These are phyloP conservation scores for Parauchenoglanis punctatus DNA, from an alignment of 2,797 vertebrate species.

Conservation along the genomic window DNA sequence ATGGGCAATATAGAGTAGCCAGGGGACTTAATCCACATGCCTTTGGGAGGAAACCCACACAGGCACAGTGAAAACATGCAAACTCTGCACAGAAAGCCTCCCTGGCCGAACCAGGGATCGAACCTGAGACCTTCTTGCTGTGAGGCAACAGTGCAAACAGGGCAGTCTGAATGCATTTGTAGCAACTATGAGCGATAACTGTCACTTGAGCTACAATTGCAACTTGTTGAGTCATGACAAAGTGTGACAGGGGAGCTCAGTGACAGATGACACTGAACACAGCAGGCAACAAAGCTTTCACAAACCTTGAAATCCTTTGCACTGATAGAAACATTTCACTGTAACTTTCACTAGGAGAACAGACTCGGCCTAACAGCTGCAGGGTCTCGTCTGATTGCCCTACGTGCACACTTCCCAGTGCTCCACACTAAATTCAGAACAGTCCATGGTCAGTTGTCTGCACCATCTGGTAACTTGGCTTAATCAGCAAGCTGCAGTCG, in stretches of 20 bases:
- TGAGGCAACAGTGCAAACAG: background rate
- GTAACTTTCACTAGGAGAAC: background rate
- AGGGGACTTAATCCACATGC: too few relatives aligned
- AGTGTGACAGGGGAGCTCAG: background rate
- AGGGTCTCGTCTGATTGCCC: conserved; percentile 26
- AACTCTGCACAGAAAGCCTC: too few relatives aligned
- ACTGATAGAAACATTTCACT: background rate
- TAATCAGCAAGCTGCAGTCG: conserved; percentile 50
- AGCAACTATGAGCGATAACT: background rate
- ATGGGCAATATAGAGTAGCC: too few relatives aligned
- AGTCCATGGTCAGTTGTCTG: conserved; percentile 43
- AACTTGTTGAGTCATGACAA: background rate
- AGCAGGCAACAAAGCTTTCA: background rate
- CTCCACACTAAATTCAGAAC: conserved; percentile 36
- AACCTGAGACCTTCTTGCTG: too few relatives aligned
- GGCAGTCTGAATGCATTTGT: background rate
- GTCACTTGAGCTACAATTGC: background rate
- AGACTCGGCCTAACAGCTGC: conserved; percentile 49
- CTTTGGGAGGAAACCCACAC: too few relatives aligned
- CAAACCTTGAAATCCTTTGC: background rate
- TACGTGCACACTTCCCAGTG: conserved; percentile 6
- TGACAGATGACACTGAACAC: background rate
- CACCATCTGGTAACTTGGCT: conserved; percentile 51
- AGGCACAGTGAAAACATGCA: too few relatives aligned
- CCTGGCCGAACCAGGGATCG: too few relatives aligned